Evolutionary conservation across 2,113 vertebrate species (phyloP).

Genomic region (Oophaga pumilio): DNA sequence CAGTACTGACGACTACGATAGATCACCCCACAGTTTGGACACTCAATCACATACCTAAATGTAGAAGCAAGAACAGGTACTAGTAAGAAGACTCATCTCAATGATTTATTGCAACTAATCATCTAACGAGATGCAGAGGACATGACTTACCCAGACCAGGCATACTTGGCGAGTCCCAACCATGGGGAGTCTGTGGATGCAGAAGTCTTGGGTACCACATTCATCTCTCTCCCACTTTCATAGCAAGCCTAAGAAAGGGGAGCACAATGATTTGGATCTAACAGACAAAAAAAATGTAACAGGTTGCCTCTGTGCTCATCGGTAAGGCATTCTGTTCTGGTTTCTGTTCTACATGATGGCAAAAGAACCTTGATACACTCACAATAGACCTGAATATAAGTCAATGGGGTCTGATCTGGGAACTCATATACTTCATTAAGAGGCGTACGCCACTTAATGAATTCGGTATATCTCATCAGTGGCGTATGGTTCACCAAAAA

Average conservation of each 20-base stretch:
- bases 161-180: constrained; percentile 96
- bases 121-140: neutral
- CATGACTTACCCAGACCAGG: constrained; percentile 96
- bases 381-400: neutral
- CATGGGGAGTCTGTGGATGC: constrained; percentile 98
- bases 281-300: neutral
- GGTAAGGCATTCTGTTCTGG: neutral
- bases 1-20: constrained; percentile 97
- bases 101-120: no score
- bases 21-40: constrained; percentile 93
- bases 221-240: constrained; percentile 93
- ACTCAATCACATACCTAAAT: constrained; percentile 93
- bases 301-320: neutral
- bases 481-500: no score
- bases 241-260: constrained; percentile 86
- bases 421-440: no score
- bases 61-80: neutral
- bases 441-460: no score
- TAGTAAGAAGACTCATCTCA: neutral
- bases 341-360: neutral
- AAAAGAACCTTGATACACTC: neutral
- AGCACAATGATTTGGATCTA: neutral
- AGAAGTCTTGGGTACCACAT: constrained; percentile 96
- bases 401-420: neutral
- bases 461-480: no score